Conservation (phyloP, 2,888 invertebrate species). For the Amorpha juglandis region DNA sequence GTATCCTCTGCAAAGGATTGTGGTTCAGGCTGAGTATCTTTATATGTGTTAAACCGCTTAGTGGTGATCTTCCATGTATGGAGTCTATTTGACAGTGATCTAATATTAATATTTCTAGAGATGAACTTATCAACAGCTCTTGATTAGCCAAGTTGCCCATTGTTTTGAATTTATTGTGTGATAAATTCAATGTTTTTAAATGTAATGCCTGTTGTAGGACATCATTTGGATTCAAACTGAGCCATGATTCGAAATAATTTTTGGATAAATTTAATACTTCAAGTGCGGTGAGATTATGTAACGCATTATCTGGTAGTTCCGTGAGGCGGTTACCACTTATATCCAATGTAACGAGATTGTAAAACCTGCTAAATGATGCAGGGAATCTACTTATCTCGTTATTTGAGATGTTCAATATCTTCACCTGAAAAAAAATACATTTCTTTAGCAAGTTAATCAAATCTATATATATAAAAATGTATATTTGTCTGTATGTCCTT, state of each 20-base stretch:
- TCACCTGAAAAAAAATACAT: conserved; percentile 79
- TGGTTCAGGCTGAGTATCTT: conserved; percentile 80
- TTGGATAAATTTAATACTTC: conserved; percentile 85
- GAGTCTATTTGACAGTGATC: conserved; percentile 85
- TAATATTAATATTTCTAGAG: conserved; percentile 84
- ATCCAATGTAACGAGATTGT: conserved; percentile 63
- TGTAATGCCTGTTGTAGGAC: conserved; percentile 76
- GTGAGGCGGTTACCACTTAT: conserved; percentile 80
- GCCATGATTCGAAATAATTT: conserved; percentile 86
- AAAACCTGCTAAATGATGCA: conserved; percentile 52
- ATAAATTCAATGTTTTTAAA: conserved; percentile 86
- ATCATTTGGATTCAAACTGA: conserved; percentile 80
- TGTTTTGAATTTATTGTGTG: conserved; percentile 84
- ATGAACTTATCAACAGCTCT: conserved; percentile 83
- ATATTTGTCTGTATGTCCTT: too few species aligned
- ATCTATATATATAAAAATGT: too few species aligned
- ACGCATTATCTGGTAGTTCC: conserved; percentile 72
- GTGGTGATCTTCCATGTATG: conserved; percentile 77
- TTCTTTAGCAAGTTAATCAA: background rate
- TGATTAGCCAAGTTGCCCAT: conserved; percentile 77
- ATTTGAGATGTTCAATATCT: conserved; percentile 86
- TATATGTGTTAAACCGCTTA: conserved; percentile 80
- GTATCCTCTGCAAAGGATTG: conserved; percentile 79
- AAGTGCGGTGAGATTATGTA: conserved; percentile 82
- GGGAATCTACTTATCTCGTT: conserved; percentile 86